phyloP scores from a whole-genome alignment of 2,888 invertebrate species.

The Falcaria lacertinaria region DNA sequence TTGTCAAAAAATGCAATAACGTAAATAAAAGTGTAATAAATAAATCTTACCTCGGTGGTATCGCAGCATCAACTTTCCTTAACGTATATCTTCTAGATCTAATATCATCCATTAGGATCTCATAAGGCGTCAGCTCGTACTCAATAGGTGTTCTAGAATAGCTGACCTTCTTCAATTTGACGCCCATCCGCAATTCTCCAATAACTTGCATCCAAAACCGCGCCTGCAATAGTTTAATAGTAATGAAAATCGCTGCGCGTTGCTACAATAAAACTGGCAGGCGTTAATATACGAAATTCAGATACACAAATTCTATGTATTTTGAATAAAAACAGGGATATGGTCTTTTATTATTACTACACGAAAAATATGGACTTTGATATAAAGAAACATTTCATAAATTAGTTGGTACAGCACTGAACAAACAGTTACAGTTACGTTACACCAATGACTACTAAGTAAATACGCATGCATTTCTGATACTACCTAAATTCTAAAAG shows the following conservation, averaged over 20 bases:
- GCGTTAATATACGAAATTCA: constrained; percentile 12
- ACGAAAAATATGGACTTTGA: too few relatives aligned
- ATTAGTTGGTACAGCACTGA: too few relatives aligned
- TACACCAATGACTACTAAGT: too few relatives aligned
- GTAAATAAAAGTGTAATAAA: not conserved
- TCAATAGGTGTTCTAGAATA: constrained; percentile 89
- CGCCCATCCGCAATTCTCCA: constrained; percentile 93
- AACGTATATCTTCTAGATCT: constrained; percentile 93
- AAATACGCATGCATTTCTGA: too few relatives aligned
- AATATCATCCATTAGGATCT: constrained; percentile 98
- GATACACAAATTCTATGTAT: too few relatives aligned
- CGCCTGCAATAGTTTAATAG: constrained; percentile 81
- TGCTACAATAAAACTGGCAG: constrained; percentile 38
- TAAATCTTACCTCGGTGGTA: constrained; percentile 78
- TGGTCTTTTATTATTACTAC: too few relatives aligned
- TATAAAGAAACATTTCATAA: too few relatives aligned
- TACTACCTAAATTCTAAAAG: not conserved
- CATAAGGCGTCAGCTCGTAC: constrained; percentile 96
- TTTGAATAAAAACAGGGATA: too few relatives aligned
- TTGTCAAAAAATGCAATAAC: too few relatives aligned
- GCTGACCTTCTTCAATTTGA: constrained; percentile 93
- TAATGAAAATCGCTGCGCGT: constrained; percentile 20
- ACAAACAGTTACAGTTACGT: too few relatives aligned
- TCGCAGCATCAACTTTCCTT: constrained; percentile 91
- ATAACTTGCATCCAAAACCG: constrained; percentile 98